phyloP scores from a whole-genome alignment of 2,888 invertebrate species.

The Prenolepis imparis region DNA sequence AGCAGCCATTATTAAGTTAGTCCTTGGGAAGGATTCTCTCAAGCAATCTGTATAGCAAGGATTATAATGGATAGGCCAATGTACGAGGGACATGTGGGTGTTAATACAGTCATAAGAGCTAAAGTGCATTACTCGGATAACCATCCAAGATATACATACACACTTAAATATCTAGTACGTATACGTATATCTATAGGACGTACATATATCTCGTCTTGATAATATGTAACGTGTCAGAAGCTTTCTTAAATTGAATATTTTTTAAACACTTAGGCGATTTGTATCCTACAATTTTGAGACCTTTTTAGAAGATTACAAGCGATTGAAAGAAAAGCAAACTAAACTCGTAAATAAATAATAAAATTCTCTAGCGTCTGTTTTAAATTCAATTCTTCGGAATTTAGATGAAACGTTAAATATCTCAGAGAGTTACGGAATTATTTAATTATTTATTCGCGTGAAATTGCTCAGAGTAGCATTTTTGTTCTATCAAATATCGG shows the following conservation, averaged over 20 bases:
- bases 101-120: constrained; percentile 29
- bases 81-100: background rate
- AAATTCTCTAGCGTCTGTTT: background rate
- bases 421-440: background rate
- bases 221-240: background rate
- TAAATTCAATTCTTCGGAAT: background rate
- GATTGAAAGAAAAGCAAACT: background rate
- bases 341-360: background rate
- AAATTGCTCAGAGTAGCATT: background rate
- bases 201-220: background rate
- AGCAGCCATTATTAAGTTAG: background rate
- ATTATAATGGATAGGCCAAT: constrained; percentile 8
- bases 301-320: background rate
- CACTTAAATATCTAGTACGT: background rate
- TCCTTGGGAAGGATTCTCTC: background rate
- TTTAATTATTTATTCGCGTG: background rate
- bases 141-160: background rate
- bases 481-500: background rate
- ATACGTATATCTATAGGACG: background rate
- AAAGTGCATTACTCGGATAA: constrained; percentile 24
- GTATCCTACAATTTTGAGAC: background rate
- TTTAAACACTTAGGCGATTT: background rate
- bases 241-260: background rate
- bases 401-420: background rate
- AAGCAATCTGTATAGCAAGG: background rate